Conservation (phyloP, 2,113 vertebrate genomes). For the Pseudopodoces humilis region DNA sequence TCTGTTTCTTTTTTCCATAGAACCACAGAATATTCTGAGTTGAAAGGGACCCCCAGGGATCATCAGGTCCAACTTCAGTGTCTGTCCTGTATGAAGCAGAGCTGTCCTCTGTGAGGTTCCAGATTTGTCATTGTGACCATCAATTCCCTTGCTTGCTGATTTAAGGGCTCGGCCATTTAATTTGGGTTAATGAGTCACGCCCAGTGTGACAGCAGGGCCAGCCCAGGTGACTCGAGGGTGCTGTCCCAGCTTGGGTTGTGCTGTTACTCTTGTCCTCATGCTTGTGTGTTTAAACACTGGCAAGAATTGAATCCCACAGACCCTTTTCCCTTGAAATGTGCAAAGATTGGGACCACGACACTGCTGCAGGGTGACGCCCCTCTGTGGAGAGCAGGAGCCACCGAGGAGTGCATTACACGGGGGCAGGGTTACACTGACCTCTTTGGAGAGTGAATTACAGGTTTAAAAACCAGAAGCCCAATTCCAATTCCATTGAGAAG, state of each 20-base stretch:
- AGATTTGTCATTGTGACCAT: background rate
- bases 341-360: background rate
- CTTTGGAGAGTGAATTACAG: background rate
- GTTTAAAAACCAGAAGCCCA: background rate
- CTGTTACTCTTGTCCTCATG: background rate
- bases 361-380: background rate
- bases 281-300: background rate
- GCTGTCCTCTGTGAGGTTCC: background rate
- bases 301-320: background rate
- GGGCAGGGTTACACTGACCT: background rate
- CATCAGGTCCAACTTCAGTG: background rate
- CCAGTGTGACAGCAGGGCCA: background rate
- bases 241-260: fast-evolving
- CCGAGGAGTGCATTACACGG: background rate
- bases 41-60: background rate
- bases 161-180: background rate
- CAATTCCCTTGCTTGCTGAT: background rate
- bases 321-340: background rate
- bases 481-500: background rate
- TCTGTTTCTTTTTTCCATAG: background rate
- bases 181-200: background rate
- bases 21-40: background rate
- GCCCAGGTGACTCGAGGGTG: background rate
- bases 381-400: fast-evolving
- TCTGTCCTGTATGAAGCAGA: no score